A percentile compares a stretch with the other conserved stretches of the same genome.
phyloP scores from a whole-genome alignment of 2,113 vertebrate species.

The Labeo rohita region DNA sequence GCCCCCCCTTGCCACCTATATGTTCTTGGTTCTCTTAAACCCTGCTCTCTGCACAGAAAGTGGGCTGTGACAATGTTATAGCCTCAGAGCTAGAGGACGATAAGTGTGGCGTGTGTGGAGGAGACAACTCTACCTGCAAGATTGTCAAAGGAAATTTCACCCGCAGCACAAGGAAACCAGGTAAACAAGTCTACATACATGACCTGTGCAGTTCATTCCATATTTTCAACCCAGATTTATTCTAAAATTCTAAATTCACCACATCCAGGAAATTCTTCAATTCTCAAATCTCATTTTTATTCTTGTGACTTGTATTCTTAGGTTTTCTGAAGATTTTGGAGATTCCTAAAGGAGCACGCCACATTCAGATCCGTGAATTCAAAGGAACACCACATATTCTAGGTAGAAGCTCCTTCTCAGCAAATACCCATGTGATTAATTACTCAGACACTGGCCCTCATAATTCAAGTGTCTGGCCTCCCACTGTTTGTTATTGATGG shows the following conservation, averaged over 20 bases:
- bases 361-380: conserved; percentile 89
- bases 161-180: conserved; percentile 85
- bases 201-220: background rate
- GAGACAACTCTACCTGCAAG: conserved; percentile 92
- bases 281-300: background rate
- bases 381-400: conserved; percentile 84
- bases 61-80: conserved; percentile 93
- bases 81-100: conserved; percentile 92
- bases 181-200: conserved; percentile 62
- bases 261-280: background rate
- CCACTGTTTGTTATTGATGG: conserved; percentile 50
- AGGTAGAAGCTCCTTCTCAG: conserved; percentile 73
- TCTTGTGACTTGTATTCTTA: conserved; percentile 60
- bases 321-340: conserved; percentile 95
- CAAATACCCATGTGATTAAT: conserved; percentile 15
- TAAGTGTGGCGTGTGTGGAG: conserved; percentile 93
- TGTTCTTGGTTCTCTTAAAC: conserved; percentile 7
- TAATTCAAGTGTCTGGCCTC: conserved; percentile 41
- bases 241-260: background rate
- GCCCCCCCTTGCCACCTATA: background rate
- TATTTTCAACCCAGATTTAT: background rate
- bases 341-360: conserved; percentile 90
- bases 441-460: conserved; percentile 15
- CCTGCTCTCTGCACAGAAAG: conserved; percentile 80
- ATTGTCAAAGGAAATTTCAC: conserved; percentile 93